Percentiles rank a stretch among this genome's conserved stretches.
phyloP scores from a whole-genome alignment of 1,140 invertebrate species.

The Mizuhopecten yessoensis region DNA sequence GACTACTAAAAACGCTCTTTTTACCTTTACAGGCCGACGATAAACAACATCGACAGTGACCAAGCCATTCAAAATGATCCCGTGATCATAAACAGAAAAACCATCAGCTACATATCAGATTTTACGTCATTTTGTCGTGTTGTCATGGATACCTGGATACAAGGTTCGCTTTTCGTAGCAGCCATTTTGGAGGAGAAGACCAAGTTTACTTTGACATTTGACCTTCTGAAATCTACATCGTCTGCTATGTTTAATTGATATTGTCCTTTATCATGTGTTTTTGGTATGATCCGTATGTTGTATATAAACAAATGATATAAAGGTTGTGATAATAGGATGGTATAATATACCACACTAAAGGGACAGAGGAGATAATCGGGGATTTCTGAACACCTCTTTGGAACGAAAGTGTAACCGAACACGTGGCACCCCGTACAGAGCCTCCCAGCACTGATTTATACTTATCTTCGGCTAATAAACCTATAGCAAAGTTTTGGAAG shows the following conservation, averaged over 20 bases:
- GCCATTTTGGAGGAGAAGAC: background rate
- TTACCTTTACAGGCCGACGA: background rate
- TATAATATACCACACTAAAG: background rate
- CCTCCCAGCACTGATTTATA: no score
- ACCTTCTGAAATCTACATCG: background rate
- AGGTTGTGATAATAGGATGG: background rate
- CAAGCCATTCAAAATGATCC: constrained; percentile 5
- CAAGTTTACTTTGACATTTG: background rate
- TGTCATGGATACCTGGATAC: constrained; percentile 27
- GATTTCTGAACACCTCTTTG: background rate
- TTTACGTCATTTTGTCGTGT: constrained; percentile 27
- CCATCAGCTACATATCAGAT: constrained; percentile 23
- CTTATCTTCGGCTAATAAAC: no score
- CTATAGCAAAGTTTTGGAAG: no score
- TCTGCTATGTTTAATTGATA: background rate
- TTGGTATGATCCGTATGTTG: background rate
- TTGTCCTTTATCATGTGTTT: background rate
- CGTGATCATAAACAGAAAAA: background rate
- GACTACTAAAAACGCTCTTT: no score
- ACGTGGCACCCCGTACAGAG: no score
- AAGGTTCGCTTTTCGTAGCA: constrained; percentile 17
- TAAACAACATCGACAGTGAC: constrained; percentile 7
- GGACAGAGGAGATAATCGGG: background rate
- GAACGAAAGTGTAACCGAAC: no score
- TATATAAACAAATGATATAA: background rate